Base-by-base conservation (phyloP, 2,888 invertebrate genomes). In the Cheilosia vernalis region DNA sequence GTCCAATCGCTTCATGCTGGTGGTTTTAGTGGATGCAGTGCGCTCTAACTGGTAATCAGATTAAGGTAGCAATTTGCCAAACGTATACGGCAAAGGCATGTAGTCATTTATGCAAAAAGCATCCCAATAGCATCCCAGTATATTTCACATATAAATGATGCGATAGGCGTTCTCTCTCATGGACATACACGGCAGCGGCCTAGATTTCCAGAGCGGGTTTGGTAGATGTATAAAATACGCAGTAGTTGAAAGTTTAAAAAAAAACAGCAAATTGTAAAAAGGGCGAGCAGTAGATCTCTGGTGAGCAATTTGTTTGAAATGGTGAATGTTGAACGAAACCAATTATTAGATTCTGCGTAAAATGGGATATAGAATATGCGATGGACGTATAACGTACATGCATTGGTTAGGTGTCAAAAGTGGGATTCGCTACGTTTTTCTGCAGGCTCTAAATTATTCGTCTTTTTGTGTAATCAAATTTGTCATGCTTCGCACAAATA, bases 31-130 rank as follows among this genome's bases (percentile, higher is more conserved):
- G 27, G 63, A 70, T 80, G 74, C 73, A 79, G 55, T 69, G 21
- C 47, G 64, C 74, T 84, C 76, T 76, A 70, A 80, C 76, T 81
- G 76, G 55, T 67, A 85, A 85, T 77, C 76, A 81, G 85, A 85
- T 85, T 81, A 85, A 72, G 85, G 72, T 81, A 72, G 72, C 72
- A 81, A 85, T 85, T 85, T 81, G 67, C 72, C 70, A 67, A 77
- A 85, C 56, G 66, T 76, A 69, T 37, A 55, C 40, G 66, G 33
- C 74, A 80, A 67, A 72, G 67, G 81, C 81, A 42, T 24, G 61
- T 24, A 67, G 73, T 79, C 63, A 76, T 61, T 76, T 85, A 76
- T 81, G 81, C 80, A 79, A 79, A 69, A 78, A 79, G 53, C 73
- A 69, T 69, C 49, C 80, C 37, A 79, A 63, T 55, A 49, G 42